Evolutionary conservation across 2,888 invertebrate genomes (phyloP).

Genomic region (Raillietiella orientalis): DNA sequence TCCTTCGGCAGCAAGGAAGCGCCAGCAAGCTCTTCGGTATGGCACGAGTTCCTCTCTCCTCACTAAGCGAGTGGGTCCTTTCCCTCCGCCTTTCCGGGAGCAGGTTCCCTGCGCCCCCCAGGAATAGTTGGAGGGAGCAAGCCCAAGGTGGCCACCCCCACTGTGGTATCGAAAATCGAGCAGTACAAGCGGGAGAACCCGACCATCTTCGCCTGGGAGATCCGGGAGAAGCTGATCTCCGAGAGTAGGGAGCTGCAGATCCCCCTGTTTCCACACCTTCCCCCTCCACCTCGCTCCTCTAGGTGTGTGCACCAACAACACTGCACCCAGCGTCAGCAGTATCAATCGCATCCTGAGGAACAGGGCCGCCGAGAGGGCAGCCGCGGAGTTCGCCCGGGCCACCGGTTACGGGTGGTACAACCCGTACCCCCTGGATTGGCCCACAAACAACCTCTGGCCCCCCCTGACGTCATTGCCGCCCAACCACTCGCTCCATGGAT

Average conservation of each 20-base stretch:
- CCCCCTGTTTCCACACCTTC: conserved; percentile 3
- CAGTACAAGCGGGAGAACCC: conserved; percentile 94
- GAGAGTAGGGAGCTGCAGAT: conserved; percentile 34
- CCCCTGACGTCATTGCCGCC: conserved; percentile 9
- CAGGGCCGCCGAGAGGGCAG: conserved; percentile 78
- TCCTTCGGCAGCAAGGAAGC: conserved; percentile 20
- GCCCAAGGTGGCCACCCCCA: no score
- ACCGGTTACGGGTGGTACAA: conserved; percentile 63
- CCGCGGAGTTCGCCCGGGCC: conserved; percentile 73
- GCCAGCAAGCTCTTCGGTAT: conserved; percentile 9
- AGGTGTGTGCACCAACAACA: conserved; percentile 82
- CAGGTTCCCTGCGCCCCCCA: conserved; percentile 59
- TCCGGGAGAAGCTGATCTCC: conserved; percentile 72
- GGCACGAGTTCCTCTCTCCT: conserved; percentile 3
- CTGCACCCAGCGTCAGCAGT: conserved; percentile 84
- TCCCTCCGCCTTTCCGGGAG: conserved; percentile 11
- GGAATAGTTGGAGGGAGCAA: no score
- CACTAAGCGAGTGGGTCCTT: conserved; percentile 4
- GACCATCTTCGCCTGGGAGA: no score
- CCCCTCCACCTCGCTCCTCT: conserved; percentile 9
- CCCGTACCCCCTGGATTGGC: conserved; percentile 17
- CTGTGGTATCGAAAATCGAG: conserved; percentile 88
- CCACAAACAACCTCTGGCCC: background rate
- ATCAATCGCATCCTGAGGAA: conserved; percentile 86
- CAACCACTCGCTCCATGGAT: conserved; percentile 13